Evolutionary conservation across 1,140 invertebrate species (phyloP), one percentile per base, ranked within the genome.

Genomic region (Danaus plexippus): DNA sequence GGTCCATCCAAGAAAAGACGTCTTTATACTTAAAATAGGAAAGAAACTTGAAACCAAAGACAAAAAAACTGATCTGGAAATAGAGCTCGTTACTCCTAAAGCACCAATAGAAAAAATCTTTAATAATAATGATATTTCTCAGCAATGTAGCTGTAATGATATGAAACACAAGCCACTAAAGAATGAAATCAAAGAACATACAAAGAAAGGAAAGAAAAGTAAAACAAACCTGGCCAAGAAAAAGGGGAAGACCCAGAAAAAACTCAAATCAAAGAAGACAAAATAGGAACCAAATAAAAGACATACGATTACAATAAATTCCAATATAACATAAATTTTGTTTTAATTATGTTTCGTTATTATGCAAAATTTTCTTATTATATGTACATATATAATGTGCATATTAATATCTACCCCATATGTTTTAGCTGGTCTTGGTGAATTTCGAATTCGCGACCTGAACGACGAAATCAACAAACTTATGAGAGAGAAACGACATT

Each of bases 381-480:
- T 32, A 32, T 32, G 52, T 61, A n/a, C 40, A 52, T 12, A 44
- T 32, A 56, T 52, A 40, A 50, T 42, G 12, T 13, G 18, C 11
- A 55, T 47, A 41, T 47, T 12, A 47, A 52, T 49, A 13, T 50
- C 42, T 52, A 32, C 5, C 6, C 18, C 7, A 6, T 32, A 32
- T 43, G 45, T 63, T 62, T 69, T 64, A 94, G 98, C 98, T 71
- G 98, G 98, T 66, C 89, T 99, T 0, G 98, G 98, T 1, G 98
- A 99, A 88, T 99, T 98, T 80, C 91, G 98, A 43, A 97, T 99
- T 64, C 89, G 98, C 41, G 98, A 99, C 87, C 87, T 99, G 1
- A 99, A 99, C 83, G 98, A 99, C 89, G 98, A 99, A 88, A 99
- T 99, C 55, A 99, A 99, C 79, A 99, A 99, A 88, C 80, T 99